phyloP scores from a whole-genome alignment of 2,113 vertebrate species.

The Patagioenas fasciata region DNA sequence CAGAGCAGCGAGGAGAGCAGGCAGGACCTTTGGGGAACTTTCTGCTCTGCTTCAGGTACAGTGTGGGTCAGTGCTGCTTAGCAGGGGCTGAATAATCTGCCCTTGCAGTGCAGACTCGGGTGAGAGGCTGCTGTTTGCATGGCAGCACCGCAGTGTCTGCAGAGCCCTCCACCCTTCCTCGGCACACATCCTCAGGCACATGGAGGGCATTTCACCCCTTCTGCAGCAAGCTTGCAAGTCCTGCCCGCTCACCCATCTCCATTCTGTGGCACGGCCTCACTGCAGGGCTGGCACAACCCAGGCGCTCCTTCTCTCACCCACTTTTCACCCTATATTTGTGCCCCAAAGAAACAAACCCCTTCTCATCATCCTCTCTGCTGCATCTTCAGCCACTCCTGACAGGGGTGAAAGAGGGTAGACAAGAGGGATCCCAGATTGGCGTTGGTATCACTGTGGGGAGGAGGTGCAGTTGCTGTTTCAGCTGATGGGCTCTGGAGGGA shows the following conservation, averaged over 20 bases:
- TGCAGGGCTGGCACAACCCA: background rate
- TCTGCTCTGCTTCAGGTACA: background rate
- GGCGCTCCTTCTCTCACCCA: accelerated
- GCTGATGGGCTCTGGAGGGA: background rate
- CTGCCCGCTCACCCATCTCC: background rate
- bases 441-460: background rate
- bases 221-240: background rate
- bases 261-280: background rate
- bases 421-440: background rate
- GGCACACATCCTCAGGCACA: background rate
- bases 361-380: background rate
- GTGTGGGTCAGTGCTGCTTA: accelerated
- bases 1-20: background rate
- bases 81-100: background rate
- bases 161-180: background rate
- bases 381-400: background rate
- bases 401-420: background rate
- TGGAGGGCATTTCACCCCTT: background rate
- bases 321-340: background rate
- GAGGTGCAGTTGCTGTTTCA: background rate
- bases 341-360: background rate
- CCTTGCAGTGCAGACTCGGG: accelerated
- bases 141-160: accelerated
- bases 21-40: background rate
- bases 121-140: background rate